Percentiles rank a stretch among this genome's conserved stretches.
phyloP scores from a whole-genome alignment of 2,888 invertebrate genomes.

The Cephus rjabovi region DNA sequence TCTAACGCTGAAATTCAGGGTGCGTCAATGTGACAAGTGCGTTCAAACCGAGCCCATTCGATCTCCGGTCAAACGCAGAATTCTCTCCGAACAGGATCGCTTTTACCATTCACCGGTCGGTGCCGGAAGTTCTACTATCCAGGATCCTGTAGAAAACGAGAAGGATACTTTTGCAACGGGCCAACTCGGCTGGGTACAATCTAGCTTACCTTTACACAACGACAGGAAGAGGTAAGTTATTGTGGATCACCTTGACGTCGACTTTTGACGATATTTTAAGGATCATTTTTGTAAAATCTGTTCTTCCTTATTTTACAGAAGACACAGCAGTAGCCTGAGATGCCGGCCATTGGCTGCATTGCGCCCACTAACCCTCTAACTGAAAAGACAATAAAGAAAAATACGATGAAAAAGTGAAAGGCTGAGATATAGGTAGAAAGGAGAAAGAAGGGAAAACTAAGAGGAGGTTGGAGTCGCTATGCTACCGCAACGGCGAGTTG shows the following conservation, averaged over 20 bases:
- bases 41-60: slow-evolving; percentile 62
- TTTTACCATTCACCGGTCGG: slow-evolving; percentile 51
- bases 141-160: slow-evolving; percentile 36
- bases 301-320: slow-evolving; percentile 43
- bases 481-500: slow-evolving; percentile 11
- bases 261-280: neutral
- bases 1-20: slow-evolving; percentile 74
- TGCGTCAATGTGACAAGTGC: slow-evolving; percentile 70
- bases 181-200: slow-evolving; percentile 52
- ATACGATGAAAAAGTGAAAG: slow-evolving; percentile 17
- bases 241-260: neutral
- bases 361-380: slow-evolving; percentile 62
- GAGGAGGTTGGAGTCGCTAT: slow-evolving; percentile 28
- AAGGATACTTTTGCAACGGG: slow-evolving; percentile 55
- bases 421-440: neutral
- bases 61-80: slow-evolving; percentile 60
- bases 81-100: slow-evolving; percentile 59
- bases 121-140: slow-evolving; percentile 36
- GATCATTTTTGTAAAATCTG: neutral
- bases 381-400: slow-evolving; percentile 16
- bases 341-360: slow-evolving; percentile 58
- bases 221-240: slow-evolving; percentile 59
- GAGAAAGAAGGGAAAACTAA: slow-evolving; percentile 9
- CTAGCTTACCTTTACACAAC: slow-evolving; percentile 56
- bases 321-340: slow-evolving; percentile 64